Conservation (phyloP, 2,888 invertebrate species). For the Napeogenes sylphis region DNA sequence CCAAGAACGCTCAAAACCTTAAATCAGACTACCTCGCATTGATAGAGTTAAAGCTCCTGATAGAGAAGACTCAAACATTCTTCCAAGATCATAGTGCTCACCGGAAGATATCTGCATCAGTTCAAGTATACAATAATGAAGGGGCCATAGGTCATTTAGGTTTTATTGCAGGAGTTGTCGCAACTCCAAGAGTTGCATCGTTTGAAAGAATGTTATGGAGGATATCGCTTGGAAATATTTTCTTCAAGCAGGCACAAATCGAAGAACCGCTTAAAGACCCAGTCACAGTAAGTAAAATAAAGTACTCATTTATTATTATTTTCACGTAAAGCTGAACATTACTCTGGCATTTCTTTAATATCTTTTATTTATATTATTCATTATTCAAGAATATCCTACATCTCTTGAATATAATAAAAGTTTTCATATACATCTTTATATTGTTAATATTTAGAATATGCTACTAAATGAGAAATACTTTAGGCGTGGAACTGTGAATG, state of each 20-base stretch:
- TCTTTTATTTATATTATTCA: no score
- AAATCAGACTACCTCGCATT: constrained; percentile 66
- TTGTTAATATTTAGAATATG: no score
- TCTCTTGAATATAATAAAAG: no score
- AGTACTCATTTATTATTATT: no score
- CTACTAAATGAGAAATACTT: no score
- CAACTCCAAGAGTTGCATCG: constrained; percentile 61
- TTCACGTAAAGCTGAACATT: no score
- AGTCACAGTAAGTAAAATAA: constrained; percentile 52
- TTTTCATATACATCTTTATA: no score
- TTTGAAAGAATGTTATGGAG: constrained; percentile 73
- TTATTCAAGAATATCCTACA: no score
- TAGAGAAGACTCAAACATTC: constrained; percentile 69
- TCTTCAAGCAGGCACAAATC: constrained; percentile 71
- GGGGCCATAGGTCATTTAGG: constrained; percentile 65
- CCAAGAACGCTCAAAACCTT: constrained; percentile 66
- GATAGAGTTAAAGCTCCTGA: constrained; percentile 63
- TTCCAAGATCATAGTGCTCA: constrained; percentile 80
- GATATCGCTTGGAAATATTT: constrained; percentile 72
- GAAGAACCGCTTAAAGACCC: constrained; percentile 66
- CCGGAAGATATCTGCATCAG: constrained; percentile 67
- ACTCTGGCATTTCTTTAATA: no score
- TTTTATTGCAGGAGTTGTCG: constrained; percentile 69
- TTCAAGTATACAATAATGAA: constrained; percentile 65
- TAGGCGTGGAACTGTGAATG: no score